These are phyloP conservation scores for Harpegnathos saltator DNA, from an alignment of 1,140 invertebrate species.

Conservation along the genomic window DNA sequence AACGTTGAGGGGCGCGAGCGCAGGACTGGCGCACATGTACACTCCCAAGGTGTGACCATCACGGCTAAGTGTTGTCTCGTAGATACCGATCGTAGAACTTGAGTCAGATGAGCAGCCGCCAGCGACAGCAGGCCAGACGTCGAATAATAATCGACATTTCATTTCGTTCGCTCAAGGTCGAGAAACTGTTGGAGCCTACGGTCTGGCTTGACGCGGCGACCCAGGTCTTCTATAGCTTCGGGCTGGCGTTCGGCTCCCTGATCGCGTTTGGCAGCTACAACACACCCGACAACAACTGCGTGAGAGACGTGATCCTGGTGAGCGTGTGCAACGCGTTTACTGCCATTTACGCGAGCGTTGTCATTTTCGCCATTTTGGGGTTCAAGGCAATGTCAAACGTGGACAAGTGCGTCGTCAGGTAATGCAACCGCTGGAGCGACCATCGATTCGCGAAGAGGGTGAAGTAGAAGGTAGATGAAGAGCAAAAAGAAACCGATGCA, in stretches of 20 bases:
- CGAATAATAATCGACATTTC: constrained; percentile 2
- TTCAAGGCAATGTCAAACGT: constrained; percentile 94
- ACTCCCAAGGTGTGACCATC: constrained; percentile 96
- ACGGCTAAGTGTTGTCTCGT: not conserved
- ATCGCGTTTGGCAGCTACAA: constrained; percentile 97
- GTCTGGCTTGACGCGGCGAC: constrained; percentile 98
- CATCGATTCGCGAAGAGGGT: constrained; percentile 55
- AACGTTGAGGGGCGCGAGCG: constrained; percentile 94
- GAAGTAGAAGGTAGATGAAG: not conserved
- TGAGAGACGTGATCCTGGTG: constrained; percentile 95
- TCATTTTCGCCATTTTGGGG: constrained; percentile 95
- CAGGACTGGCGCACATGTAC: constrained; percentile 96
- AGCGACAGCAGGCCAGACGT: constrained; percentile 71
- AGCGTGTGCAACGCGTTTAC: constrained; percentile 96
- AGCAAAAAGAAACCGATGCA: not conserved
- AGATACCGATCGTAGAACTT: not conserved
- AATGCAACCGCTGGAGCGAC: constrained; percentile 80
- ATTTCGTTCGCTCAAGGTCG: constrained; percentile 87
- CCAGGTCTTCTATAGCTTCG: constrained; percentile 98
- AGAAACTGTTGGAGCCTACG: constrained; percentile 92
- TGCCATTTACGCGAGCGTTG: constrained; percentile 97
- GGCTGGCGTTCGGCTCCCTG: constrained; percentile 96
- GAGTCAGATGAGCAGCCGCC: no score
- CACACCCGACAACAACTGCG: constrained; percentile 95
- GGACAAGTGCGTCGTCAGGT: constrained; percentile 92